A percentile compares a stretch with the other conserved stretches of the same genome.
Evolutionary conservation across 2,797 vertebrate genomes (phyloP).

Genomic region (Myiotriccus ornatus): DNA sequence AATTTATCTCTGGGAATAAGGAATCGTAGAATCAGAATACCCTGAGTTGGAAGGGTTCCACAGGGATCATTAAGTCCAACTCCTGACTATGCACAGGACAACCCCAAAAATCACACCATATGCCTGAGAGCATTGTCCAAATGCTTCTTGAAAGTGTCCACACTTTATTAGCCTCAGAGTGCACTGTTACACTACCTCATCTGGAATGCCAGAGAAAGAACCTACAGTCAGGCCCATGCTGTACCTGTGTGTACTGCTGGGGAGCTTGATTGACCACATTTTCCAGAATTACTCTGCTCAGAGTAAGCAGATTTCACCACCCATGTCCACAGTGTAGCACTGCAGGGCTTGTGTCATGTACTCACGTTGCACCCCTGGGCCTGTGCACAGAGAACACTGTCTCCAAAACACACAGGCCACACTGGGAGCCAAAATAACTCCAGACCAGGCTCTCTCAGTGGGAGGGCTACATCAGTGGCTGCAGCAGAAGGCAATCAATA

Average conservation of each 20-base stretch:
- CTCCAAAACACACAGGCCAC: background rate
- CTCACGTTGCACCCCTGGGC: background rate
- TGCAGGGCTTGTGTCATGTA: background rate
- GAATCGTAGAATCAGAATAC: background rate
- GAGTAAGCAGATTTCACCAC: background rate
- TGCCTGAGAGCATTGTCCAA: too few relatives aligned
- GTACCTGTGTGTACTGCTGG: background rate
- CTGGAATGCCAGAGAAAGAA: background rate
- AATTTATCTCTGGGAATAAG: background rate
- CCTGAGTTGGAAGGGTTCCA: background rate
- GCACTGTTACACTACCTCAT: background rate
- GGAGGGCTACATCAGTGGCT: background rate
- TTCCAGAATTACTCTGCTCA: background rate
- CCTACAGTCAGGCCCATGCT: background rate
- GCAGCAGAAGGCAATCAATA: background rate
- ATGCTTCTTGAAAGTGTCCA: background rate
- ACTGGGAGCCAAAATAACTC: background rate
- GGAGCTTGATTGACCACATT: background rate
- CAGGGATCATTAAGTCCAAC: background rate
- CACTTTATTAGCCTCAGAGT: background rate
- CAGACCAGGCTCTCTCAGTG: background rate
- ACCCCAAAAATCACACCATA: background rate
- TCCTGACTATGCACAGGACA: background rate
- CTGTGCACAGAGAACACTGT: background rate
- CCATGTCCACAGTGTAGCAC: accelerated